Evolutionary conservation across 92 coral and sea anemone species (phyloP).

Genomic region (Epizoanthus rinbou): DNA sequence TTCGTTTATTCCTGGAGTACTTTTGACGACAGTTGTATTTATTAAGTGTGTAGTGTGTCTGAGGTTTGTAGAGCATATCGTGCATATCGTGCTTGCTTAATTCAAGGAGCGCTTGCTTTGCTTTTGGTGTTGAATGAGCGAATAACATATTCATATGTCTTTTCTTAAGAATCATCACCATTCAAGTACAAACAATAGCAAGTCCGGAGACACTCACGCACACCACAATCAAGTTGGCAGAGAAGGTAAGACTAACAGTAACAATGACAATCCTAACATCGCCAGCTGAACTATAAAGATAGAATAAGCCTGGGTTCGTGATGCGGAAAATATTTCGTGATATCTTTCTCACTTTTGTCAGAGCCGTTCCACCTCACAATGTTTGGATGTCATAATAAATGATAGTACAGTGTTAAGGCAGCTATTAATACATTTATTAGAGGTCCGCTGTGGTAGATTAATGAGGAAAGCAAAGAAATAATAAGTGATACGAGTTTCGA

Average conservation of each 20-base stretch:
- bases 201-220: conserved; percentile 22
- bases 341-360: conserved; percentile 3
- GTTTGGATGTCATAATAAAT: not conserved
- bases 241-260: not conserved
- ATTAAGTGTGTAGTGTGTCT: conserved; percentile 2
- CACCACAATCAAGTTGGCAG: not conserved
- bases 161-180: conserved; percentile 24
- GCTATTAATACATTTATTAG: not conserved
- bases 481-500: conserved; percentile 1
- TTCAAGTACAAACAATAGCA: conserved; percentile 22
- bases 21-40: conserved; percentile 34
- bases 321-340: conserved; percentile 16
- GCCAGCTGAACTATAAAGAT: not conserved
- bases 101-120: conserved; percentile 10
- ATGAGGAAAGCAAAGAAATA: conserved; percentile 1
- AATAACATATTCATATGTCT: conserved; percentile 22
- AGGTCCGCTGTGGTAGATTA: not conserved
- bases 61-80: not conserved
- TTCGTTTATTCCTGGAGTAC: not conserved
- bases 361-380: conserved; percentile 24
- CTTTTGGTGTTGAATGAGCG: conserved; percentile 21
- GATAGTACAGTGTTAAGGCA: not conserved
- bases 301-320: not conserved
- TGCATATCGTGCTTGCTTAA: conserved; percentile 28
- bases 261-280: not conserved